phyloP scores from a whole-genome alignment of 2,113 vertebrate species.

The Corythornis madagascariensis region DNA sequence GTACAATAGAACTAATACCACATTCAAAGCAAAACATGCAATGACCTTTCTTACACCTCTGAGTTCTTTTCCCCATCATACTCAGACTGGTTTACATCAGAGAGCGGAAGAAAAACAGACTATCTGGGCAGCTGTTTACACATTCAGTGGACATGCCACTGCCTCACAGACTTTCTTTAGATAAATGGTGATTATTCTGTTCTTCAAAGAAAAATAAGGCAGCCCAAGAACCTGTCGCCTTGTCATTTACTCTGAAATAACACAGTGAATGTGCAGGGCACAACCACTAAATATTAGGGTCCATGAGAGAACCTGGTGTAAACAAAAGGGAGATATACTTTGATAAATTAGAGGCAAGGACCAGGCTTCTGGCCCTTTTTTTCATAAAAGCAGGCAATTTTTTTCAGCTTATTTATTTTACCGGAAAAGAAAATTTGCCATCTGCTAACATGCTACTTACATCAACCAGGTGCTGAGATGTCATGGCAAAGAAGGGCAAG shows the following conservation, averaged over 20 bases:
- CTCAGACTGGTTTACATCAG: not conserved
- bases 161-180: not conserved
- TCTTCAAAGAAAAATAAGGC: constrained; percentile 35
- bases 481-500: not conserved
- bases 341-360: not conserved
- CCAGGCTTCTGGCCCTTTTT: not conserved
- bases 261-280: not conserved
- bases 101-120: not conserved
- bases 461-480: constrained; percentile 6
- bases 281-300: not conserved
- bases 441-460: constrained; percentile 1
- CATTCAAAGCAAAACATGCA: not conserved
- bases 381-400: constrained; percentile 4
- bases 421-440: constrained; percentile 28
- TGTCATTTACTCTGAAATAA: not conserved
- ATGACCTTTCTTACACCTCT: not conserved
- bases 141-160: not conserved
- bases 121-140: not conserved
- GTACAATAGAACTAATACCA: not conserved
- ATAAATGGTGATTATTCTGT: constrained; percentile 16
- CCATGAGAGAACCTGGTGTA: not conserved
- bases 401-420: constrained; percentile 35
- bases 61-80: not conserved
- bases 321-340: not conserved
- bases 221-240: not conserved